Base-by-base conservation (phyloP, 2,113 vertebrate genomes). In the Pelmatolapia mariae region DNA sequence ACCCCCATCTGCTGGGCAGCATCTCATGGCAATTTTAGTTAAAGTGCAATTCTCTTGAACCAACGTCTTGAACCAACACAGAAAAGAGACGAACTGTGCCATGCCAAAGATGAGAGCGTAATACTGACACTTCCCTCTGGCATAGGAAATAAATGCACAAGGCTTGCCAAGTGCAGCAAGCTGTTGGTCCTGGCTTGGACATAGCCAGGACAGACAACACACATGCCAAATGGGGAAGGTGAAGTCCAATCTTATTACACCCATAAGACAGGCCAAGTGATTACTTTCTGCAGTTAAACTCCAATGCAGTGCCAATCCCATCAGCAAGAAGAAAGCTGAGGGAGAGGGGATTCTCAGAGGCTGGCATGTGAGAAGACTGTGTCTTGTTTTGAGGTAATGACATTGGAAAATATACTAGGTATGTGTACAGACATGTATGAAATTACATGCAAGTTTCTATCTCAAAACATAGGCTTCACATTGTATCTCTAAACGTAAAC, bases 101-200 rank as follows among this genome's bases (percentile, higher is more conserved):
- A 29, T 54, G 61, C 81, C 84, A 80, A 29, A 63, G 80, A 36
- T 22, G 40, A 87, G 73, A 53, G 50, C 5, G 10, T 33, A 52
- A 87, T 71, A 66, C 54, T 56, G 89, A 68, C 80, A 68, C 68
- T 82, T 86, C 87, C 8, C 43, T 87, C 61, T 59, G 59, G 6
- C 82, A 80, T 40, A 9, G 80, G 56, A 91, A 90, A 76, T 85
- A 2, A 52, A 91, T 87, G 29, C 68, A 4, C 40, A 31, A 19
- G 52, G 5, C 63, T 82, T 54, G 89, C 89, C 90, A 90, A 91
- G 40, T 10, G 9, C 66, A 10, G 26, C 59, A 90, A 91, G 87
- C 90, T 89, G 81, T 79, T 61, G 40, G 16, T 26, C 76, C 40
- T 38, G 31, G 82, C 68, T 33, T 56, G 45, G 85, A 82, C 80